These are phyloP conservation scores for Emydocephalus ijimae DNA, from an alignment of 2,113 vertebrate species.

Conservation along the genomic window DNA sequence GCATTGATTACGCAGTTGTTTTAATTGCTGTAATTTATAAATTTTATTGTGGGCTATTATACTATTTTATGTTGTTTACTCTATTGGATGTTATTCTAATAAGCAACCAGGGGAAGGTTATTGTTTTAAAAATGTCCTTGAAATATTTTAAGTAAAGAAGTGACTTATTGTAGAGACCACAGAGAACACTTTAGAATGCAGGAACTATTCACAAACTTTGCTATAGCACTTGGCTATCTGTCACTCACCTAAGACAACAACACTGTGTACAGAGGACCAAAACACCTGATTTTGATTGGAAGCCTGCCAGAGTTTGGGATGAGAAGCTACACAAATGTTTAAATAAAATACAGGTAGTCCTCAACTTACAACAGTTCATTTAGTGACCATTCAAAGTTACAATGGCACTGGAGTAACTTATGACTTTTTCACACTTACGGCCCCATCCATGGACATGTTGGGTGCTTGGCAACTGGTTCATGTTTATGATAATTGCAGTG, in stretches of 20 bases:
- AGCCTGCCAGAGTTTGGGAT: not conserved
- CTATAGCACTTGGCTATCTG: not conserved
- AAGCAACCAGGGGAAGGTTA: not conserved
- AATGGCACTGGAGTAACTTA: too few relatives aligned
- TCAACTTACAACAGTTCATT: too few relatives aligned
- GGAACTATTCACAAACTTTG: not conserved
- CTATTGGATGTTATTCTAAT: not conserved
- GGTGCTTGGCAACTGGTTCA: too few relatives aligned
- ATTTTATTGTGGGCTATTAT: not conserved
- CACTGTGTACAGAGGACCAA: not conserved
- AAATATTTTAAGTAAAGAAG: not conserved
- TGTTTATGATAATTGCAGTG: too few relatives aligned
- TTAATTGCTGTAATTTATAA: not conserved
- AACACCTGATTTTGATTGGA: not conserved
- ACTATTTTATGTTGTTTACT: not conserved
- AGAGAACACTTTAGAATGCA: not conserved
- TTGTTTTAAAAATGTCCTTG: not conserved
- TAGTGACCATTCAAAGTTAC: too few relatives aligned
- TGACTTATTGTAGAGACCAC: not conserved
- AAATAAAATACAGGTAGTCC: not conserved
- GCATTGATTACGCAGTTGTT: not conserved
- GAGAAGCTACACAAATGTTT: not conserved
- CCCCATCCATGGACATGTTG: too few relatives aligned
- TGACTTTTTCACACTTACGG: too few relatives aligned
- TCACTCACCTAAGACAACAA: not conserved